Conservation (phyloP, 2,113 vertebrate genomes). For the Stegastes partitus region DNA sequence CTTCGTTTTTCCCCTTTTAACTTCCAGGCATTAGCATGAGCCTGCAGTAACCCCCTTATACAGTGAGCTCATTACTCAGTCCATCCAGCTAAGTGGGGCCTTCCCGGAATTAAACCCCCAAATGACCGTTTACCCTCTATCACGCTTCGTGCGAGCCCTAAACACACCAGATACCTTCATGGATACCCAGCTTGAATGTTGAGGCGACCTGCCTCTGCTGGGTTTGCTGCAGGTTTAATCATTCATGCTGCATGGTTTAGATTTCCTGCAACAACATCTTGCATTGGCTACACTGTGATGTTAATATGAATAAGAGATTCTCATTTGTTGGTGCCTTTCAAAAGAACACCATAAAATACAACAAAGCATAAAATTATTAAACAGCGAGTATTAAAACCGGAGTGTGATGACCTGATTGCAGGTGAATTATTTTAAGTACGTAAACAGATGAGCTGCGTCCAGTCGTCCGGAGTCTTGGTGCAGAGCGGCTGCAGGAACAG, state of each 20-base stretch:
- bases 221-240: background rate
- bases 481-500: background rate
- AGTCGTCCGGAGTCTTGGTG: background rate
- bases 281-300: background rate
- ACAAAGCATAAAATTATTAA: background rate
- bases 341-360: background rate
- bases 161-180: background rate
- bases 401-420: background rate
- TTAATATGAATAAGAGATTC: background rate
- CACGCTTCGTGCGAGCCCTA: background rate
- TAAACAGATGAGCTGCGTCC: background rate
- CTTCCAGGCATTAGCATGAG: constrained; percentile 31
- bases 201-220: background rate
- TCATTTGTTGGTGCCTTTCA: background rate
- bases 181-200: background rate
- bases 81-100: constrained; percentile 25
- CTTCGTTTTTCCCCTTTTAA: constrained; percentile 48
- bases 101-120: constrained; percentile 23
- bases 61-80: constrained; percentile 45
- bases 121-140: constrained; percentile 35
- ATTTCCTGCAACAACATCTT: background rate
- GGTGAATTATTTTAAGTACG: background rate
- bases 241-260: background rate
- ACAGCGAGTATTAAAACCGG: background rate
- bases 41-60: constrained; percentile 7